Base-by-base conservation (phyloP, 2,888 invertebrate genomes). In the Polydrusus tereticollis region DNA sequence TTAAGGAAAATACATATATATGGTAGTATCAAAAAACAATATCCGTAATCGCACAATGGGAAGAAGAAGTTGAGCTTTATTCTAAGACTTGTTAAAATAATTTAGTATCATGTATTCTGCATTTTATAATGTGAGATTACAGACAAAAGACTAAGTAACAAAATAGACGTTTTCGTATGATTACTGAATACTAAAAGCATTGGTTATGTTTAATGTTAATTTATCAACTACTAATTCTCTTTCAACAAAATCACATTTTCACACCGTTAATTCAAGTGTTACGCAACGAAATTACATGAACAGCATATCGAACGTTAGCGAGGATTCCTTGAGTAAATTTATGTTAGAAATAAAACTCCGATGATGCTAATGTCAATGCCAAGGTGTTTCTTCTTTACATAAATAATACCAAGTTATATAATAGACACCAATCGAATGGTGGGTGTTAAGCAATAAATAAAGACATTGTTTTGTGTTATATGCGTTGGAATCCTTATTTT, bases 291-390 rank as follows among this genome's bases (percentile, higher is more conserved):
- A 14, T 23, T 21, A 38, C 1, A 59, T 59, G 26, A 14, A 59
- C 14, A 59, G 43, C 57, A 57, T 58, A 58, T 58, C 58, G 58
- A 38, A 16, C 29, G 7, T 36, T 18, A n/a, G 23, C 26, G 20
- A 29, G 33, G 59, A 59, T 59, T 41, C 59, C 20, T 41, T 16
- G 41, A 41, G 41, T 59, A 8, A 41, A 59, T 59, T 59, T 59
- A 59, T 59, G 41, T 59, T 23, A 21, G 14, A 14, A 59, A 41
- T 59, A 59, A 59, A 59, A 12, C 21, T 2, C 3, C 16, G 41
- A 38, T 5, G 41, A 38, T 18, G 21, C 21, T 59, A 64, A 64
- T 64, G 64, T 64, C 64, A 64, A 64, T 64, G 64, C 64, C 64
- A 64, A 64, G 64, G 64, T 41, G 38, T 5, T 58, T 41, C 59